Evolutionary conservation across 2,888 invertebrate genomes (phyloP).

Genomic region (Adela reaumurella): DNA sequence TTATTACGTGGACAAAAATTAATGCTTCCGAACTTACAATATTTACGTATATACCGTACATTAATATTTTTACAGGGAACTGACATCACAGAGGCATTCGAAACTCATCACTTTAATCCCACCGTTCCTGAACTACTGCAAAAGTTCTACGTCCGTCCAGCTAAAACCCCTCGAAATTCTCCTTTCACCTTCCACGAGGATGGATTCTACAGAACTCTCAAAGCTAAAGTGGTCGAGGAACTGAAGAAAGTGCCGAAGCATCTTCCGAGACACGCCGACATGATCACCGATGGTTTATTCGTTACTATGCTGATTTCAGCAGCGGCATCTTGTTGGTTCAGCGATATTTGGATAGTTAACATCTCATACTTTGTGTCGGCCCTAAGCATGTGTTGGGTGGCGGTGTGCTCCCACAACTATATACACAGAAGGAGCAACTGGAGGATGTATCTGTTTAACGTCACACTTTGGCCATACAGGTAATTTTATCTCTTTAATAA

Average conservation of each 20-base stretch:
- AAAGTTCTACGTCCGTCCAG: conserved; percentile 63
- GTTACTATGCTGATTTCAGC: conserved; percentile 26
- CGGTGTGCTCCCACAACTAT: conserved; percentile 70
- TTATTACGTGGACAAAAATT: too few species aligned
- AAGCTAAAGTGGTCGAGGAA: conserved; percentile 52
- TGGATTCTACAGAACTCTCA: conserved; percentile 72
- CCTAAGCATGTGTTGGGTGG: conserved; percentile 53
- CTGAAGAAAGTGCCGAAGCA: conserved; percentile 48
- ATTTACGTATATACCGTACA: too few species aligned
- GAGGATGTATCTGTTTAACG: conserved; percentile 74
- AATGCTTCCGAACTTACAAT: too few species aligned
- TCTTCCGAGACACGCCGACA: conserved; percentile 23
- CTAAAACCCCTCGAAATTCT: conserved; percentile 60
- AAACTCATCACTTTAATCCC: conserved; percentile 64
- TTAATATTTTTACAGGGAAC: conserved; percentile 54
- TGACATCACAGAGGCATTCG: conserved; percentile 77
- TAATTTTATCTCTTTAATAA: too few species aligned
- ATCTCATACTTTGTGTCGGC: conserved; percentile 48
- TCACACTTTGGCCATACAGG: conserved; percentile 65
- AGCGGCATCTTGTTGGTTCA: conserved; percentile 20
- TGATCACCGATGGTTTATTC: conserved; percentile 32
- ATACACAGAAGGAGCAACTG: conserved; percentile 73
- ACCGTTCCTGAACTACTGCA: conserved; percentile 55
- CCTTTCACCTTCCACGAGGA: conserved; percentile 70
- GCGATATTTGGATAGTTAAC: conserved; percentile 19